Conservation (phyloP, 2,888 invertebrate species). For the Piscicola geometra region DNA sequence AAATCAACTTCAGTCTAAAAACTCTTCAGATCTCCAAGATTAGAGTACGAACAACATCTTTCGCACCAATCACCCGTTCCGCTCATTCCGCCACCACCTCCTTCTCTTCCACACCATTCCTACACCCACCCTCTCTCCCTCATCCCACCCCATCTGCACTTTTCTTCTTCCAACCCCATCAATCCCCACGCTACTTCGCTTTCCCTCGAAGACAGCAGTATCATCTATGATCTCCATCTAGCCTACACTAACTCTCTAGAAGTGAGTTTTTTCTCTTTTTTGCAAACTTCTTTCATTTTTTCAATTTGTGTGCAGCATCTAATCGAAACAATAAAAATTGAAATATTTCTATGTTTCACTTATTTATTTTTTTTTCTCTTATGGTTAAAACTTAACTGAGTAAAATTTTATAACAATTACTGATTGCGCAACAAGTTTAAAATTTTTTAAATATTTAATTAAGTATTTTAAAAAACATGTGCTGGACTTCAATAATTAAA, state of each 20-base stretch:
- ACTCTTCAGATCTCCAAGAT: background rate
- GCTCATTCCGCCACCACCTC: slow-evolving; percentile 14
- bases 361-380: no score
- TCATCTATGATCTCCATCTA: slow-evolving; percentile 51
- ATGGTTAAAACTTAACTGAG: no score
- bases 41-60: background rate
- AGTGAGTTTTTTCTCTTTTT: slow-evolving; percentile 25
- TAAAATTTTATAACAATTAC: no score
- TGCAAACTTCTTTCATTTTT: background rate
- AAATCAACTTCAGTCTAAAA: no score
- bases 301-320: no score
- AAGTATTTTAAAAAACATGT: no score
- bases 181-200: slow-evolving; percentile 30
- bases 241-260: slow-evolving; percentile 54
- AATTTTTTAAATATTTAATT: no score
- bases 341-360: no score
- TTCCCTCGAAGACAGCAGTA: slow-evolving; percentile 47
- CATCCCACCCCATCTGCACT: slow-evolving; percentile 16
- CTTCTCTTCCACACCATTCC: slow-evolving; percentile 14
- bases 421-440: no score
- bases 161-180: slow-evolving; percentile 9
- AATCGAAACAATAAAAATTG: no score
- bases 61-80: slow-evolving; percentile 1
- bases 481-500: no score
- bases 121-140: slow-evolving; percentile 14